Base-by-base conservation (phyloP, 2,113 vertebrate genomes). In the Toxotes chatareus region DNA sequence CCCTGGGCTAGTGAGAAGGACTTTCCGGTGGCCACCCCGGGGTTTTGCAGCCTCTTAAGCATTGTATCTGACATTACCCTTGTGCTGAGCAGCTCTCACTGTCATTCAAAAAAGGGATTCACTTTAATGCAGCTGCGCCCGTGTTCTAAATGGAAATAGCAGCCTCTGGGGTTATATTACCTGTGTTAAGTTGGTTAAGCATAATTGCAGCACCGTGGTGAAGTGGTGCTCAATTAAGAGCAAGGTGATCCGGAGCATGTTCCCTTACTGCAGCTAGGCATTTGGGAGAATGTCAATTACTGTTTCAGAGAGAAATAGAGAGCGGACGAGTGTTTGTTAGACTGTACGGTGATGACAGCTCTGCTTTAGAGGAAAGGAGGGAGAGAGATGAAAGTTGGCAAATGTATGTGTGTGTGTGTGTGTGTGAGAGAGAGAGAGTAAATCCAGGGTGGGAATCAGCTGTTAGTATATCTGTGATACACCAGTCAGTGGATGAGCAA, bases 271-370 rank as follows among this genome's bases (percentile, higher is more conserved):
- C 79, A 75, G 82, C 67, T 51, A 46, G 49, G 76, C 79, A 68
- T 87, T 86, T 81, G 79, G 87, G 89, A 92, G 75, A 92, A 92
- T 89, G 88, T 91, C 89, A 90, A 87, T 82, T 79, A 86, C 80
- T 80, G 21, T 88, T 86, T 82, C 76, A 82, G 79, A 74, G 83
- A 61, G 80, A 62, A 44, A 68, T 32, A 9, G 77, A 72, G 65
- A 76, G 83, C 69, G 65, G 57, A 44, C 57, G 74, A 73, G 71
- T 73, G 88, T 84, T 76, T 76, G 73, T 82, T 47, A 23, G 83
- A 17, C 53, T 76, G 81, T 63, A 60, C 82, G 76, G 36, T 69
- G 79, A 74, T 84, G 90, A 81, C 66, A 84, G 86, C 75, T 86
- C 85, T 60, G 70, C 63, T 82, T 63, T 67, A 73, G 71, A 57